These are phyloP conservation scores for Melipona bicolor DNA, from an alignment of 2,888 invertebrate species.

Conservation along the genomic window DNA sequence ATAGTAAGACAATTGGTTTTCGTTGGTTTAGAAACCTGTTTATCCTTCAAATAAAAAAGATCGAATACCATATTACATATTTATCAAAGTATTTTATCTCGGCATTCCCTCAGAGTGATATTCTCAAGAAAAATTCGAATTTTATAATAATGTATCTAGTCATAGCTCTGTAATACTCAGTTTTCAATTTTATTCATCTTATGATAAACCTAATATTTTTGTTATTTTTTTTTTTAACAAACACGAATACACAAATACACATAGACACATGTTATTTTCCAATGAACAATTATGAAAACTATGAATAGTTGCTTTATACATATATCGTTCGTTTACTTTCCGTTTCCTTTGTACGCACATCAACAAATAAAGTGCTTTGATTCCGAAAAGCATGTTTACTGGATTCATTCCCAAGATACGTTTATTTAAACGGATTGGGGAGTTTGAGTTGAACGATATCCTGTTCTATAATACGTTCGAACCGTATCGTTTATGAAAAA, in stretches of 20 bases:
- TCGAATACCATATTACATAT: too few species aligned
- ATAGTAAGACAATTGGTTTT: neutral
- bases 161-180: too few species aligned
- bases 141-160: neutral
- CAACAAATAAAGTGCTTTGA: constrained; percentile 47
- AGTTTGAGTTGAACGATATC: neutral
- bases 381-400: constrained; percentile 34
- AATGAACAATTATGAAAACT: neutral
- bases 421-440: neutral
- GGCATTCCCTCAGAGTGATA: neutral
- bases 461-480: neutral
- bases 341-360: constrained; percentile 41
- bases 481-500: neutral
- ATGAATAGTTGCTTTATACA: neutral
- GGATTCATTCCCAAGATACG: constrained; percentile 26
- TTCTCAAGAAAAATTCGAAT: neutral
- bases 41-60: neutral
- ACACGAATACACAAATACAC: neutral
- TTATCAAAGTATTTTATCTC: neutral
- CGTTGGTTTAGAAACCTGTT: neutral
- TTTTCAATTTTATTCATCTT: too few species aligned
- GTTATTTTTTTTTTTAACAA: neutral
- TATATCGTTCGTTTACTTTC: constrained; percentile 20
- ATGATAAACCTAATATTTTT: neutral
- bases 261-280: neutral